Conservation (phyloP, 1,140 invertebrate genomes). For the Oncopeltus fasciatus region DNA sequence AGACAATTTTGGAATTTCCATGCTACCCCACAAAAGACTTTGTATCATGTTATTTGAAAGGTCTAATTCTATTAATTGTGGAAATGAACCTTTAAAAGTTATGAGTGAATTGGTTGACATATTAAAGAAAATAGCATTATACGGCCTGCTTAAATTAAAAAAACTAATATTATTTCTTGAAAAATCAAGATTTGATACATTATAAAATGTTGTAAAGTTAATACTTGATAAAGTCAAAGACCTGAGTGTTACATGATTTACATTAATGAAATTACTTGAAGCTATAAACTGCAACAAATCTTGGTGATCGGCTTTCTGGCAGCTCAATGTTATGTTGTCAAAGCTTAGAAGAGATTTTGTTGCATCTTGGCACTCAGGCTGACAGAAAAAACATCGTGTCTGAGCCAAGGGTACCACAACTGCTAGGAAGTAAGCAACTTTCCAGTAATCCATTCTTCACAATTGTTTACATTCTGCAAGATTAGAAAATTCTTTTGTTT, state of each 20-base stretch:
- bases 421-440: background rate
- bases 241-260: background rate
- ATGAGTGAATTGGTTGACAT: conserved; percentile 10
- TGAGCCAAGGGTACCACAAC: background rate
- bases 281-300: background rate
- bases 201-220: conserved; percentile 5
- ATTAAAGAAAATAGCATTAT: conserved; percentile 8
- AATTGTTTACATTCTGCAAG: too few relatives aligned
- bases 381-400: background rate
- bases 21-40: background rate
- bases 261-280: background rate
- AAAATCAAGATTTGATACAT: conserved; percentile 4
- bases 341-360: background rate
- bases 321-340: background rate
- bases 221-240: background rate
- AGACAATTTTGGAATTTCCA: conserved; percentile 1
- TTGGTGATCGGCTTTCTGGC: background rate
- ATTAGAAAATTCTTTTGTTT: too few relatives aligned
- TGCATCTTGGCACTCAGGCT: background rate
- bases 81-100: conserved; percentile 1
- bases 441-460: background rate
- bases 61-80: conserved; percentile 11
- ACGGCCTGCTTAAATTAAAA: background rate
- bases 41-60: conserved; percentile 13
- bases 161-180: conserved; percentile 5